Base-by-base conservation (phyloP, 2,888 invertebrate genomes). In the Alcis repandata region DNA sequence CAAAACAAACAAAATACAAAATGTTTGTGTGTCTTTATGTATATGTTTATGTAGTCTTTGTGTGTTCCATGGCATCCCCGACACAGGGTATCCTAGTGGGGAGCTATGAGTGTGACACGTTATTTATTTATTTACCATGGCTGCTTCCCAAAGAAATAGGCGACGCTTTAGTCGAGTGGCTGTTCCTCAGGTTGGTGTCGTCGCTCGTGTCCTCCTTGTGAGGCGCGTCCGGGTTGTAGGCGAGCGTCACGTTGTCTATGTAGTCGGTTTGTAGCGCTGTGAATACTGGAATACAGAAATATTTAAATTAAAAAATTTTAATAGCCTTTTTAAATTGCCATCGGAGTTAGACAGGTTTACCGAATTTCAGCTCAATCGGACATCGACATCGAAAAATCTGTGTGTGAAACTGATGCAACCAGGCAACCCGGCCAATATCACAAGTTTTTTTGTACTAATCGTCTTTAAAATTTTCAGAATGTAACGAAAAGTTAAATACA, bases 191-290 rank as follows among this genome's bases (percentile, higher is more conserved):
- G 20, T 79, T 82, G n/a, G 60, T 75, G 11, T 86, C 85, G 1
- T 86, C 84, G 0, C 54, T 59, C 0, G 69, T 56, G 0, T 81
- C 84, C 0, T 83, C 84, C 1, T 75, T 84, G 38, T 82, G 78
- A 7, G 74, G 64, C 1, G 79, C 57, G 1, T 91, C 92, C 0
- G 95, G 95, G 79, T 96, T 95, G 87, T 97, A 97, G 0, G 98
- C 96, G 71, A 98, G 91, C 41, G 97, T 96, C 33, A 98, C 95
- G 72, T 97, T 97, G 84, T 98, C 98, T 73, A 98, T 95, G 78
- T 94, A 94, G 9, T 95, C 94, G 0, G 96, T 96, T 63, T 96
- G 95, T 53, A 98, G 91, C 20, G 96, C 95, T 53, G 94, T 86
- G 78, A 97, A 95, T 19, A 96, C 97, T 97, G 91, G 11, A 94